Conservation (phyloP, 2,113 vertebrate genomes). For the Cyprichromis sp. region DNA sequence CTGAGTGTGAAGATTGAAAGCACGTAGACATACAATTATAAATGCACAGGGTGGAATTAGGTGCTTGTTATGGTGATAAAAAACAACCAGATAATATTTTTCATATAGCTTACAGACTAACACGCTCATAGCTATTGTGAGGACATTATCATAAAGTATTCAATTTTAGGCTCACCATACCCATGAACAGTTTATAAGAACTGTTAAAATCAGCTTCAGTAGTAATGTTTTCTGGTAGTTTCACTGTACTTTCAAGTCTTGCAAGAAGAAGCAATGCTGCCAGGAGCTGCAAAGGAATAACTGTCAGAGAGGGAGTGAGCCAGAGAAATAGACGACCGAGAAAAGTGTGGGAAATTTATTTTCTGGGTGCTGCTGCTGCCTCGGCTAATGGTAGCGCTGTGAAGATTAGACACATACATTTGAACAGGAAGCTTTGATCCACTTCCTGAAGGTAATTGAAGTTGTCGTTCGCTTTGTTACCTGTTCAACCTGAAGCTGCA, state of each 20-base stretch:
- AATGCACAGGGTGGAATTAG: not conserved
- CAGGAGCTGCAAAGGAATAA: not conserved
- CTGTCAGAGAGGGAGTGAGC: not conserved
- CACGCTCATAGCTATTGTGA: not conserved
- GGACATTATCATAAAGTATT: not conserved
- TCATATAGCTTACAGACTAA: not conserved
- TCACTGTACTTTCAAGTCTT: not conserved
- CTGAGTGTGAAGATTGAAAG: not conserved
- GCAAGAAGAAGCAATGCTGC: not conserved
- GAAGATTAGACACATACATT: not conserved
- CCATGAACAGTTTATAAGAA: not conserved
- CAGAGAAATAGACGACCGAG: not conserved
- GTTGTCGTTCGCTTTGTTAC: constrained; percentile 15
- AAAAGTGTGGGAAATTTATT: not conserved
- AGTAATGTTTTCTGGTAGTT: not conserved
- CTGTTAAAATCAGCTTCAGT: not conserved
- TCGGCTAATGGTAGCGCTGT: not conserved
- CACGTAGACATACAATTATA: not conserved
- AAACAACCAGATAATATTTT: not conserved
- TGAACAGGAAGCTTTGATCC: constrained; percentile 14
- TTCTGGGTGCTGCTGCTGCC: not conserved
- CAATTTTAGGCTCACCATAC: not conserved
- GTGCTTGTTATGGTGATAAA: not conserved
- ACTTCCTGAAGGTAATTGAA: constrained; percentile 4
- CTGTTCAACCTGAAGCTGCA: not conserved